Base-by-base conservation (phyloP, 2,888 invertebrate genomes). In the Drosophila prolongata region DNA sequence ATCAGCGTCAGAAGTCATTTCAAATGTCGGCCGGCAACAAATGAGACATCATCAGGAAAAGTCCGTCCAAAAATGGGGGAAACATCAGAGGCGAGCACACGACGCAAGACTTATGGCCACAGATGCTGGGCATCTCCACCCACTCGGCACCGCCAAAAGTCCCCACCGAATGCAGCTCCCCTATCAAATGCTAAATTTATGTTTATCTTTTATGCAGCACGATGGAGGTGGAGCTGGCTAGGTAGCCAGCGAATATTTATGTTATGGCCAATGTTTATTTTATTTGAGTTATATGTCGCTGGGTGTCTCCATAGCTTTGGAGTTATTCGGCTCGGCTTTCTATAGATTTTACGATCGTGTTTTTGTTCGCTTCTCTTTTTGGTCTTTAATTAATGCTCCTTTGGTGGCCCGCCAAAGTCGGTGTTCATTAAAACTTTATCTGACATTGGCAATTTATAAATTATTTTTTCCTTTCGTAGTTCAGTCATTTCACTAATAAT, bases 81-180 rank as follows among this genome's bases (percentile, higher is more conserved):
- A 64, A 64, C 65, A 55, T 68, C 56, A 35, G 68, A 46, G 37
- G 47, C 62, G 70, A 54, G 74, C 78, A 72, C 78, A 76, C 80
- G 80, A 67, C 70, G 67, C 70, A 82, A 89, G 86, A 86, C 77
- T 88, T 89, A 86, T 89, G 87, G 89, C 84, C 86, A 75, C 86
- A 86, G 86, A 86, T 89, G 85, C 85, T 60, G 60, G 62, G 76
- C 88, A 68, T 68, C 43, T 60, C 62, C 69, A 42, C 46, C 35
- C 57, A 49, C 49, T 34, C 16, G 49, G 16, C 34, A 49, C 14
- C 34, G 16, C 43, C 50, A 49, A 42, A 35, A 61, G 24, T 6
- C 16, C 49, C 49, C 77, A 70, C 46, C 62, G 61, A 77, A 68
- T 72, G 49, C 74, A 37, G 44, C 46, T 30, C 40, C 47, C 57